phyloP scores from a whole-genome alignment of 2,113 vertebrate species.

The Pelmatolapia mariae region DNA sequence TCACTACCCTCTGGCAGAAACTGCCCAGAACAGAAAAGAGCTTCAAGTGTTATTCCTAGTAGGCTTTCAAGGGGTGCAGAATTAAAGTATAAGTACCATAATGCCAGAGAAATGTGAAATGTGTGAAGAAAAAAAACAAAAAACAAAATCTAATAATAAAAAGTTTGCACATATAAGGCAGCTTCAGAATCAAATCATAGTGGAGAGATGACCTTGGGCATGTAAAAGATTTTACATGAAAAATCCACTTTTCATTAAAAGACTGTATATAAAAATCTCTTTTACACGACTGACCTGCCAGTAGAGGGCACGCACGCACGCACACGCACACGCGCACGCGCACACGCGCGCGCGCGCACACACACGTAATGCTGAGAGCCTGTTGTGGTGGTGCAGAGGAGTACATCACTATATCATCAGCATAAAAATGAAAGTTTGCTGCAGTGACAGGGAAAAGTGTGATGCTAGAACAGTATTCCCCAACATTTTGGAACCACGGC shows the following conservation, averaged over 20 bases:
- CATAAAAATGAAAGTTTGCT: neutral
- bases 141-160: accelerated
- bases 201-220: accelerated
- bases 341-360: no score
- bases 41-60: accelerated
- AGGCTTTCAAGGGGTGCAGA: neutral
- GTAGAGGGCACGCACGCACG: neutral
- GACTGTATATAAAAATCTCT: neutral
- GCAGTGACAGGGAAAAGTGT: neutral
- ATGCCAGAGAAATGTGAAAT: neutral
- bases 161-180: neutral
- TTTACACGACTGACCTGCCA: neutral
- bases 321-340: no score
- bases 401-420: neutral
- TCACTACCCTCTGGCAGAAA: neutral
- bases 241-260: neutral
- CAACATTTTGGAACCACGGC: neutral
- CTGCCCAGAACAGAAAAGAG: neutral
- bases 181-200: neutral
- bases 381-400: neutral
- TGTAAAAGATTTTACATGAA: neutral
- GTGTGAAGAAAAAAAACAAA: neutral
- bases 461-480: neutral
- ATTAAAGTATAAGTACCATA: neutral
- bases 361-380: neutral